Conservation (phyloP, 2,888 invertebrate species). For the Sabatieria punctata region DNA sequence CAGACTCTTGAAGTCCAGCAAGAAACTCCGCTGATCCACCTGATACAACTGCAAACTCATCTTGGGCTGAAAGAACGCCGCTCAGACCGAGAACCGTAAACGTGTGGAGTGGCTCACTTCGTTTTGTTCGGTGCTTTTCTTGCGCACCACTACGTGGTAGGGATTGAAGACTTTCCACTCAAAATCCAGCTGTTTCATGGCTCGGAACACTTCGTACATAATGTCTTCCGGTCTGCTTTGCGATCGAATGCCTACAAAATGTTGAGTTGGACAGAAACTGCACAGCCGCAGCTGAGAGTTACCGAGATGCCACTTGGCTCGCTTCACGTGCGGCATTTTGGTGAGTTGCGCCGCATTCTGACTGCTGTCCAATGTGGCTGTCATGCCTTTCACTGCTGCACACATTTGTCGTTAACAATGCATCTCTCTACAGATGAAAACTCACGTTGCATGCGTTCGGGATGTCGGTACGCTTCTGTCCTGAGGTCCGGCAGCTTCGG, state of each 20-base stretch:
- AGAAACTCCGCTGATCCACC: conserved; percentile 91
- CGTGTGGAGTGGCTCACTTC: no score
- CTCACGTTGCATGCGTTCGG: conserved; percentile 37
- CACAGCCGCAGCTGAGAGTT: conserved; percentile 8
- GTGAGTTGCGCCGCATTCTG: background rate
- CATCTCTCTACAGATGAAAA: conserved; percentile 1
- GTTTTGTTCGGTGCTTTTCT: no score
- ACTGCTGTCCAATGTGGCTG: conserved; percentile 17
- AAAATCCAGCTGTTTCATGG: conserved; percentile 93
- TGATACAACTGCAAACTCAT: conserved; percentile 98
- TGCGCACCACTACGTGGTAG: conserved; percentile 83
- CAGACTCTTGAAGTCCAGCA: conserved; percentile 87
- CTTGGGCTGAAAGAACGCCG: conserved; percentile 44
- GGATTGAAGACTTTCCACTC: conserved; percentile 99
- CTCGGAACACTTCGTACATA: conserved; percentile 97
- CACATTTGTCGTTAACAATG: no score
- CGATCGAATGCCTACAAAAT: conserved; percentile 56
- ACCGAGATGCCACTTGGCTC: conserved; percentile 97
- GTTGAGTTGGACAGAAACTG: background rate
- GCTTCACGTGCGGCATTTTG: conserved; percentile 45
- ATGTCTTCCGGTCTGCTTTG: conserved; percentile 98
- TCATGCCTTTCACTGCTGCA: conserved; percentile 18
- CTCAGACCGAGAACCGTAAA: no score
- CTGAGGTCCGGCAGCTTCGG: conserved; percentile 39
- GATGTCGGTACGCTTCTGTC: conserved; percentile 29